phyloP scores from a whole-genome alignment of 2,888 invertebrate species.

The Agonopterix alstromeriana region DNA sequence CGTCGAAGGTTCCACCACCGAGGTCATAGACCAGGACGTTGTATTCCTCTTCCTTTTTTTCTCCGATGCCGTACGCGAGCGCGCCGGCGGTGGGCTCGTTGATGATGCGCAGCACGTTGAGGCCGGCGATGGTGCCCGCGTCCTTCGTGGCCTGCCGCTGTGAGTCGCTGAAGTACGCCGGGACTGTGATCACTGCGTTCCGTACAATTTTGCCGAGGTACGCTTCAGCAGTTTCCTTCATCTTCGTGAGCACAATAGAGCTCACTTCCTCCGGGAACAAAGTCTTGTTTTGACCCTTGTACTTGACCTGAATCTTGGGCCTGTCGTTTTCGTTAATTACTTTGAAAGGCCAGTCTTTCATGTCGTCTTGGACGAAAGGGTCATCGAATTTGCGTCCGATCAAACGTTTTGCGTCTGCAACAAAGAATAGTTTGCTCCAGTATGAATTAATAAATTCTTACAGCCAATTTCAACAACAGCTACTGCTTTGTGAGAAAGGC shows the following conservation, averaged over 20 bases:
- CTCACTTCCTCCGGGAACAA: conserved; percentile 76
- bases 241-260: too few species aligned
- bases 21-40: conserved; percentile 33
- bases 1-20: conserved; percentile 42
- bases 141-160: too few species aligned
- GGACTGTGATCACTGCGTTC: too few species aligned
- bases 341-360: conserved; percentile 90
- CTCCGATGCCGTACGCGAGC: conserved; percentile 78
- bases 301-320: conserved; percentile 51
- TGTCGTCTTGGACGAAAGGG: conserved; percentile 85
- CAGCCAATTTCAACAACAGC: too few species aligned
- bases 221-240: too few species aligned
- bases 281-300: conserved; percentile 83
- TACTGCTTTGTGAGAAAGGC: too few species aligned
- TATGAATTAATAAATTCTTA: not conserved
- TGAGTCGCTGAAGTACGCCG: too few species aligned
- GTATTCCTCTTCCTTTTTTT: conserved; percentile 64
- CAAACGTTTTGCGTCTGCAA: conserved; percentile 85
- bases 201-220: too few species aligned
- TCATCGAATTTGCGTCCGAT: conserved; percentile 90
- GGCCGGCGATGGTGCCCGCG: too few species aligned
- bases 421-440: not conserved
- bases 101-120: too few species aligned
- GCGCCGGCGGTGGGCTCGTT: too few species aligned
- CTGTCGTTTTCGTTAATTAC: conserved; percentile 81